Base-by-base conservation (phyloP, 2,888 invertebrate species). In the Cerastoderma edule region DNA sequence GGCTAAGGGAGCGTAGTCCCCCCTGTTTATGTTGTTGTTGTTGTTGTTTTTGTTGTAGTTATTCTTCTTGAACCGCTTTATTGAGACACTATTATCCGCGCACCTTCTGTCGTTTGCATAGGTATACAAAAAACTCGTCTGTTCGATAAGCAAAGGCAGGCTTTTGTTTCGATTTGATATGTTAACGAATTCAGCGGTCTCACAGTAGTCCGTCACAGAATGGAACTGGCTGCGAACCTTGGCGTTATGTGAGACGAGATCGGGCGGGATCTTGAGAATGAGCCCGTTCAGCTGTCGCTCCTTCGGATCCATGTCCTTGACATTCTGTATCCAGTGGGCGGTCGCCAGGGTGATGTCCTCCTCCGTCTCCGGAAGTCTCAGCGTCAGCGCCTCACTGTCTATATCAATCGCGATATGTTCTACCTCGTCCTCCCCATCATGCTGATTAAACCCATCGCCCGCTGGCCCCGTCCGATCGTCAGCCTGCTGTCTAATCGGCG, bases 291-390 rank as follows among this genome's bases (percentile, higher is more conserved):
- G 63, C 39, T 82, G 78, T 39, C 70, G 60, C 46, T 82, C 82
- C 48, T 76, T 78, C 22, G 67, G 57, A 60, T 82, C 82, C 57
- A 82, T 60, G 4, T 72, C 60, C 56, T 71, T 85, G 66, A 80
- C 83, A 67, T 83, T 83, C 69, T 86, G 85, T 27, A 88, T 85
- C 88, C 88, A 88, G 64, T 78, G 67, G 22, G 84, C 84, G 0
- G 83, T 84, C 35, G 84, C 82, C 32, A 57, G 60, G 44, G 73
- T 77, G 4, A 80, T 72, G 63, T 83, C 75, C 28, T 76, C 75
- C 60, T 84, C 83, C 0, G 60, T 53, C 28, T 74, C 75, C 22
- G 84, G 83, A 22, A 80, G 75, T 27, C 65, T 56, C 8, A 73
- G 72, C 22, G 35, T 60, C 60, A 60, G n/a, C 8, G 35, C 60